A percentile compares a stretch with the other conserved stretches of the same genome.
Evolutionary conservation across 2,888 invertebrate species (phyloP).

Genomic region (Margaritifera margaritifera): DNA sequence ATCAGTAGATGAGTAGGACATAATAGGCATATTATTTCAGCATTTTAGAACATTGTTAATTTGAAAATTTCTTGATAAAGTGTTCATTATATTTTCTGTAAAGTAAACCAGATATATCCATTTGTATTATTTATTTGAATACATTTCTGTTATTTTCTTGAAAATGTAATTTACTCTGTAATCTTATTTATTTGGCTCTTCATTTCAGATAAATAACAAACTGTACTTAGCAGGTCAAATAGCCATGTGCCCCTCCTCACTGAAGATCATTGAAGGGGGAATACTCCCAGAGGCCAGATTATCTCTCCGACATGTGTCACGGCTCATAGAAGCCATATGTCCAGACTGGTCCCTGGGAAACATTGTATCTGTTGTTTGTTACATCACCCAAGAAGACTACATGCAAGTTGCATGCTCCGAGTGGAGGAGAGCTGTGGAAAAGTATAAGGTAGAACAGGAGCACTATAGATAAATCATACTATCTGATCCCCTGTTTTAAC

Average conservation of each 20-base stretch:
- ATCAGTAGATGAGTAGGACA: no score
- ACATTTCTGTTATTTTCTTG: not conserved
- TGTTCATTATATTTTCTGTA: no score
- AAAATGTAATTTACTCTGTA: not conserved
- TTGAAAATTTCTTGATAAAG: no score
- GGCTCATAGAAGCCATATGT: conserved; percentile 86
- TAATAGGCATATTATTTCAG: no score
- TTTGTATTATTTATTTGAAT: not conserved
- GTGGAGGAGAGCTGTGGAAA: conserved; percentile 79
- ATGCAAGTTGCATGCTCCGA: conserved; percentile 85
- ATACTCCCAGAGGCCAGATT: conserved; percentile 85
- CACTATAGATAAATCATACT: not conserved
- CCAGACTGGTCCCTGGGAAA: conserved; percentile 83
- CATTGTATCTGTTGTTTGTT: conserved; percentile 91
- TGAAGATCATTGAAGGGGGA: conserved; percentile 84
- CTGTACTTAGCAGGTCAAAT: conserved; percentile 94
- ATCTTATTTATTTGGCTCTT: not conserved
- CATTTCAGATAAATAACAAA: conserved; percentile 83
- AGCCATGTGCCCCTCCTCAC: conserved; percentile 87
- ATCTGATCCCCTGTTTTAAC: not conserved
- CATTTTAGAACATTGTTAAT: no score
- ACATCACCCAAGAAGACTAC: conserved; percentile 83
- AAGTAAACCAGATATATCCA: not conserved
- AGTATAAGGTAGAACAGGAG: conserved; percentile 72
- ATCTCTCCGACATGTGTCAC: conserved; percentile 86